Base-by-base conservation (phyloP, 2,113 vertebrate genomes). In the Eulemur macaco region DNA sequence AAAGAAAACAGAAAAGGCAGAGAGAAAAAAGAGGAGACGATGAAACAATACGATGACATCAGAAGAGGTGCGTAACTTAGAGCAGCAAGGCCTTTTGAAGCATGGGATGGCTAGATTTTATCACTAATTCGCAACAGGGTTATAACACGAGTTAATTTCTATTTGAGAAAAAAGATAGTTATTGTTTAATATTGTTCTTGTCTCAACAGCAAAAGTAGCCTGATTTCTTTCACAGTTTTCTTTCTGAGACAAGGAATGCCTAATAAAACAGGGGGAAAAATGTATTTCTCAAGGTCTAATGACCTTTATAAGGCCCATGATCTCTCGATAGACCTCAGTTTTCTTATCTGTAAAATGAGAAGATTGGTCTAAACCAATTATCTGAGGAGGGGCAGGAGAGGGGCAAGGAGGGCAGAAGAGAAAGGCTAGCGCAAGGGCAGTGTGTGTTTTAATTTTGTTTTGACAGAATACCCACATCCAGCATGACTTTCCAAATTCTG, bases 181-280 rank as follows among this genome's bases (percentile, higher is more conserved):
- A 20, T 25, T 42, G 85, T 52, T 87, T 85, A 80, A 91, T 29
- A 91, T 25, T 91, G 21, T 39, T 13, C 58, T 58, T 74, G 15
- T 78, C 60, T 78, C 66, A 82, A 63, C 29, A 95, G 60, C 37
- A 89, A 56, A 58, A 90, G 8, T 13, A 92, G 8, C 18, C 66
- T 68, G 37, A 52, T 94, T 97, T 94, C 88, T 92, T 93, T 96
- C 25, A 39, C 27, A 6, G 29, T 86, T 96, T 86, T 96, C 84
- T 89, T 47, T 96, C 73, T 76, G n/a, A 96, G 47, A 91, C 29
- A 97, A 76, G 37, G 96, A 85, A 63, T 23, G 39, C 34, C n/a
- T 64, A 96, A 69, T 83, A 52, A 95, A 82, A 86, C 50, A 69
- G 77, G 45, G 27, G 54, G 85, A 21, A 0, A 12, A 18, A n/a